phyloP scores from a whole-genome alignment of 2,797 vertebrate genomes.

The Antrozous pallidus region DNA sequence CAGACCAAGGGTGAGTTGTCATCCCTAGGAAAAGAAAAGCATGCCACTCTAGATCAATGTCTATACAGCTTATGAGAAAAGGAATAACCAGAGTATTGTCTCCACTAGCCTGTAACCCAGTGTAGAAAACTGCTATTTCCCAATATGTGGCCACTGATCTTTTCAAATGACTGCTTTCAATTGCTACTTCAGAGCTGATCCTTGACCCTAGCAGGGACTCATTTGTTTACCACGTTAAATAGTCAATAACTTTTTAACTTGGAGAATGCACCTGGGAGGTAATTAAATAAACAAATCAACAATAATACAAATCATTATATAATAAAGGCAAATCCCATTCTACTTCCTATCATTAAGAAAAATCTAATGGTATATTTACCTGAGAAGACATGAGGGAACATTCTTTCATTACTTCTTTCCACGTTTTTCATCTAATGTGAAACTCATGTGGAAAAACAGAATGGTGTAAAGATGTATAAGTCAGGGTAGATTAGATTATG shows the following conservation, averaged over 20 bases:
- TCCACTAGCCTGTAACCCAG: background rate
- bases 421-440: background rate
- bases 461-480: background rate
- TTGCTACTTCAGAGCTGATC: background rate
- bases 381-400: background rate
- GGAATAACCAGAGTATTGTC: background rate
- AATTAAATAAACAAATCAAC: background rate
- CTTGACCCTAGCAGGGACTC: background rate
- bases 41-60: background rate
- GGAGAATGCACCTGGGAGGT: background rate
- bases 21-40: background rate
- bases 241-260: background rate
- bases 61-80: background rate
- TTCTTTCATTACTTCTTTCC: background rate
- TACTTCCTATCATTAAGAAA: slow-evolving; percentile 14
- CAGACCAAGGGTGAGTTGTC: background rate
- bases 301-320: background rate
- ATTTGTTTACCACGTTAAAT: slow-evolving; percentile 1
- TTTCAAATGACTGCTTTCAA: background rate
- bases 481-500: background rate
- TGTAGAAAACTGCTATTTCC: background rate
- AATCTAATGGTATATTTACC: background rate
- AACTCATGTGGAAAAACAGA: background rate
- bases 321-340: background rate
- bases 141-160: background rate